These are phyloP conservation scores for Alethe castanea DNA, from an alignment of 2,113 vertebrate genomes.

Conservation along the genomic window DNA sequence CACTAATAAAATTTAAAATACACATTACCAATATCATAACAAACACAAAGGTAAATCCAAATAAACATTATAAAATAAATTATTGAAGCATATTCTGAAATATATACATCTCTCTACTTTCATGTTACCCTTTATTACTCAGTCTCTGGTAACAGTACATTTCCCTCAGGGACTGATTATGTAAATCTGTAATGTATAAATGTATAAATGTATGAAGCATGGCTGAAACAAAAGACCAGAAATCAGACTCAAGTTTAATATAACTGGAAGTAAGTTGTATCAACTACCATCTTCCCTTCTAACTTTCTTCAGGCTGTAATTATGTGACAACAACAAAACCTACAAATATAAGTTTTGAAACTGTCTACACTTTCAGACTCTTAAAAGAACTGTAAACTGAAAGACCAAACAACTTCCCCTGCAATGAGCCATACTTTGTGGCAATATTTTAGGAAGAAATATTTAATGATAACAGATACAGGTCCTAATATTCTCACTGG, in stretches of 20 bases:
- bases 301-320: slow-evolving; percentile 13
- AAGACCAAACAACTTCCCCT: neutral
- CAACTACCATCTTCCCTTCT: neutral
- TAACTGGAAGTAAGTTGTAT: neutral
- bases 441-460: slow-evolving; percentile 16
- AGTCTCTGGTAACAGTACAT: slow-evolving; percentile 36
- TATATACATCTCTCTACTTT: slow-evolving; percentile 19
- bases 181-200: slow-evolving; percentile 26
- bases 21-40: neutral
- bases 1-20: slow-evolving; percentile 34
- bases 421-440: neutral
- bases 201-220: neutral
- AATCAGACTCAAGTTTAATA: slow-evolving; percentile 15
- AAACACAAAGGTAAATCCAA: slow-evolving; percentile 49
- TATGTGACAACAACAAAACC: neutral
- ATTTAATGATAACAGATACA: neutral
- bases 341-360: slow-evolving; percentile 18
- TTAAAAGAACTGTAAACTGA: slow-evolving; percentile 9
- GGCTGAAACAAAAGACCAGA: slow-evolving; percentile 9
- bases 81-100: slow-evolving; percentile 37
- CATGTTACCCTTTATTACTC: slow-evolving; percentile 57
- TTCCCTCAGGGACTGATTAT: slow-evolving; percentile 45
- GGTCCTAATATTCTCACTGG: neutral
- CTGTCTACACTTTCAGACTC: slow-evolving; percentile 9
- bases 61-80: slow-evolving; percentile 45